phyloP scores from a whole-genome alignment of 2,113 vertebrate species.

The Tachysurus fulvidraco region DNA sequence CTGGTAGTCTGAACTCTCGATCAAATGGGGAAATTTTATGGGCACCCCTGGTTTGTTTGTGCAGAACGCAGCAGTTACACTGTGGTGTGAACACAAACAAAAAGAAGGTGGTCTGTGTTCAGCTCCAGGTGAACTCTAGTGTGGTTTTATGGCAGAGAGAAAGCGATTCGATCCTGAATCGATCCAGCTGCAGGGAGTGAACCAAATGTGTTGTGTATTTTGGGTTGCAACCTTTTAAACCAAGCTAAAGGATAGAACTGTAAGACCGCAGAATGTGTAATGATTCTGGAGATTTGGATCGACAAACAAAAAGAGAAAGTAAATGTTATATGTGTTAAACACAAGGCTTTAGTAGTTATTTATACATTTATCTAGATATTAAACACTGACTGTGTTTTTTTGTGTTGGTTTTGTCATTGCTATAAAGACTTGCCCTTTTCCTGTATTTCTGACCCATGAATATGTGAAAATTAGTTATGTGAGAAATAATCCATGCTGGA shows the following conservation, averaged over 20 bases:
- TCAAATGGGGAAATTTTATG: too few species aligned
- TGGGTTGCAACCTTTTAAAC: neutral
- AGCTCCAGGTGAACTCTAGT: neutral
- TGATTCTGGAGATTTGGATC: neutral
- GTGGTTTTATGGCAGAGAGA: too few species aligned
- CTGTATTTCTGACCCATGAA: neutral
- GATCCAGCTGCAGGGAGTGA: neutral
- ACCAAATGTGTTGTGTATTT: neutral
- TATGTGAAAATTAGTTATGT: neutral
- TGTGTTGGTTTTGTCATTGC: neutral
- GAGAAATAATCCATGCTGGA: neutral
- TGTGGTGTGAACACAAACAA: neutral
- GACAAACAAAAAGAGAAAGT: neutral
- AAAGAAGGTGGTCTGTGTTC: neutral
- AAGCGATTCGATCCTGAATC: constrained; percentile 1
- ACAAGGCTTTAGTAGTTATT: neutral
- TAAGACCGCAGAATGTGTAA: neutral
- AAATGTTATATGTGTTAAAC: neutral
- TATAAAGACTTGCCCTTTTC: neutral
- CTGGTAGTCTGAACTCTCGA: too few species aligned
- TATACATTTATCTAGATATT: neutral
- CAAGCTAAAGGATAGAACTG: neutral
- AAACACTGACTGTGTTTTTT: neutral
- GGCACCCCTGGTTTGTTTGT: neutral
- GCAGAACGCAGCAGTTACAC: neutral